These are phyloP conservation scores for Macrocentrus cingulum DNA, from an alignment of 1,140 invertebrate genomes.

Conservation along the genomic window DNA sequence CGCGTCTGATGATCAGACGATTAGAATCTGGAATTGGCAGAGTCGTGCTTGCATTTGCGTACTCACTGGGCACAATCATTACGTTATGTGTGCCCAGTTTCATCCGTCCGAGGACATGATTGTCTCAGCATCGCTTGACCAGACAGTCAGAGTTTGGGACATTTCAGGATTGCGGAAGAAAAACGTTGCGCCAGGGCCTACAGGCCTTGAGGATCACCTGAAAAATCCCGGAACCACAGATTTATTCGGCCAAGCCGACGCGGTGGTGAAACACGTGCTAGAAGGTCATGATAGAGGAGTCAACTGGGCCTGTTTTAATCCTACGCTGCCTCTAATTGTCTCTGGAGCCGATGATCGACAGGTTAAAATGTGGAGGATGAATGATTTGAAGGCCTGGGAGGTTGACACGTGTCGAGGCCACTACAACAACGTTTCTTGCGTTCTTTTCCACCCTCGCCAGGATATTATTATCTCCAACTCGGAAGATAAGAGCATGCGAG, in stretches of 20 bases:
- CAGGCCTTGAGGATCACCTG: conserved; percentile 85
- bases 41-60: conserved; percentile 96
- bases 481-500: conserved; percentile 96
- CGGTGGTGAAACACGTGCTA: conserved; percentile 95
- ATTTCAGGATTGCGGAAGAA: conserved; percentile 96
- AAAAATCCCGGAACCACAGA: conserved; percentile 89
- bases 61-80: conserved; percentile 97
- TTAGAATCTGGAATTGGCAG: conserved; percentile 99
- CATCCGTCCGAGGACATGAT: conserved; percentile 96
- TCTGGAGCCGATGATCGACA: conserved; percentile 97
- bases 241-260: conserved; percentile 96
- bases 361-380: conserved; percentile 99
- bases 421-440: conserved; percentile 99
- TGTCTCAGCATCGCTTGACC: conserved; percentile 96
- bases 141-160: conserved; percentile 98
- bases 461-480: conserved; percentile 97
- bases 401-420: conserved; percentile 98
- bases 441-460: conserved; percentile 95
- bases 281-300: conserved; percentile 98
- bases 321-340: conserved; percentile 90
- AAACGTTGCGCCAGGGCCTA: conserved; percentile 92
- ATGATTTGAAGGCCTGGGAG: conserved; percentile 98
- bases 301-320: conserved; percentile 98
- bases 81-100: conserved; percentile 99
- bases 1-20: conserved; percentile 97